Conservation (phyloP, 2,888 invertebrate species). For the Chydorus sphaericus region DNA sequence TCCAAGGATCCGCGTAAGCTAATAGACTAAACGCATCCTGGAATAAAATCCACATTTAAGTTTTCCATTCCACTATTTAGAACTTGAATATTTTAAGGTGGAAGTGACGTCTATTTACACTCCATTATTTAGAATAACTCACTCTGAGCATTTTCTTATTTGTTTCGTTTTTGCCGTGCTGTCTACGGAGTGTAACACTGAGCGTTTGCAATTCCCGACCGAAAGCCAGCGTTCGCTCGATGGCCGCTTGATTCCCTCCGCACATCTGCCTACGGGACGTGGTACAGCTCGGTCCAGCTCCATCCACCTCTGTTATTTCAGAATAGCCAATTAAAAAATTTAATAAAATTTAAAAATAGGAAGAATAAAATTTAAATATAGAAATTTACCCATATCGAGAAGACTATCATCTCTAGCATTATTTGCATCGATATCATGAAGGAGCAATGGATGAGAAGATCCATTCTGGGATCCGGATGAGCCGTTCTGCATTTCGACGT, state of each 20-base stretch:
- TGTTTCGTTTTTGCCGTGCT: slow-evolving; percentile 61
- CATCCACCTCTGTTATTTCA: slow-evolving; percentile 22
- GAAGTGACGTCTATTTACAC: neutral
- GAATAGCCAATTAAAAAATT: no score
- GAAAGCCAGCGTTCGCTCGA: slow-evolving; percentile 86
- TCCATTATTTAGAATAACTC: slow-evolving; percentile 15
- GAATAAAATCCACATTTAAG: slow-evolving; percentile 21
- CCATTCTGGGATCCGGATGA: slow-evolving; percentile 27
- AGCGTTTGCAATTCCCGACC: slow-evolving; percentile 85
- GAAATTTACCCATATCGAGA: slow-evolving; percentile 6
- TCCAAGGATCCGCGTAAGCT: slow-evolving; percentile 96
- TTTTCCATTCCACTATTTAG: neutral
- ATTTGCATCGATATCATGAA: no score
- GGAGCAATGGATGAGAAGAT: no score
- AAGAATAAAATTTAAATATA: no score
- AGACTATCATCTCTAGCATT: slow-evolving; percentile 1
- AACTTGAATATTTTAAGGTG: neutral
- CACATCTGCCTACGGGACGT: slow-evolving; percentile 36
- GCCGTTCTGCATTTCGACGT: slow-evolving; percentile 40
- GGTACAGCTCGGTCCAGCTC: slow-evolving; percentile 15
- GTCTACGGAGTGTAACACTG: slow-evolving; percentile 67
- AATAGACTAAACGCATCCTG: slow-evolving; percentile 95
- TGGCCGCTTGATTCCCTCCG: slow-evolving; percentile 59
- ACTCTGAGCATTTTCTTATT: slow-evolving; percentile 88
- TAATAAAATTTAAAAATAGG: no score